Conservation (phyloP, 2,797 vertebrate genomes). For the Poeciliopsis turneri region DNA sequence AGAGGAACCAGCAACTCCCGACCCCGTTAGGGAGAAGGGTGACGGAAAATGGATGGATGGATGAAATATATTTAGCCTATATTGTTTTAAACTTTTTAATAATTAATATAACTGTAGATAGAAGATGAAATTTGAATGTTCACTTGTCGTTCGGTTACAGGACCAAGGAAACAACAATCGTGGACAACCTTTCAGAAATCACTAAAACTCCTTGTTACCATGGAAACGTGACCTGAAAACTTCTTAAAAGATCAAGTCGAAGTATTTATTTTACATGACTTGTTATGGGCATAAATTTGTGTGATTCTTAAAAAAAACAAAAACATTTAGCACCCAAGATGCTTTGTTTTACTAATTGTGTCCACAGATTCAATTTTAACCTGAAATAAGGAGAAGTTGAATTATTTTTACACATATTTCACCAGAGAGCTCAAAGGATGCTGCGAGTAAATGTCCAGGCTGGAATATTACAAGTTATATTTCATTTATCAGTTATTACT, state of each 20-base stretch:
- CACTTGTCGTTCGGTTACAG: not conserved
- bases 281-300: not conserved
- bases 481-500: not conserved
- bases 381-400: not conserved
- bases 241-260: not conserved
- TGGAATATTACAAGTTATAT: not conserved
- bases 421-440: not conserved
- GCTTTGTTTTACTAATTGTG: not conserved
- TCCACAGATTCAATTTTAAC: not conserved
- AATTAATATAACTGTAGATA: not conserved
- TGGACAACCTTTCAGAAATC: not conserved
- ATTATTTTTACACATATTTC: not conserved
- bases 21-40: no score
- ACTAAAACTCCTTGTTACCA: no score
- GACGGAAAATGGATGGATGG: no score
- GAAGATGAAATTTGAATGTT: not conserved
- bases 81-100: not conserved
- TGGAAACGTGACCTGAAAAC: not conserved
- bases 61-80: no score
- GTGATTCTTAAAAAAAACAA: not conserved
- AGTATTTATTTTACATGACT: not conserved
- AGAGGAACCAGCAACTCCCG: no score
- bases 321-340: not conserved
- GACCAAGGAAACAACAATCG: not conserved
- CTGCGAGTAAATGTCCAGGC: slow-evolving; percentile 28